phyloP scores from a whole-genome alignment of 2,888 invertebrate genomes.

The Ophioninae sp. region DNA sequence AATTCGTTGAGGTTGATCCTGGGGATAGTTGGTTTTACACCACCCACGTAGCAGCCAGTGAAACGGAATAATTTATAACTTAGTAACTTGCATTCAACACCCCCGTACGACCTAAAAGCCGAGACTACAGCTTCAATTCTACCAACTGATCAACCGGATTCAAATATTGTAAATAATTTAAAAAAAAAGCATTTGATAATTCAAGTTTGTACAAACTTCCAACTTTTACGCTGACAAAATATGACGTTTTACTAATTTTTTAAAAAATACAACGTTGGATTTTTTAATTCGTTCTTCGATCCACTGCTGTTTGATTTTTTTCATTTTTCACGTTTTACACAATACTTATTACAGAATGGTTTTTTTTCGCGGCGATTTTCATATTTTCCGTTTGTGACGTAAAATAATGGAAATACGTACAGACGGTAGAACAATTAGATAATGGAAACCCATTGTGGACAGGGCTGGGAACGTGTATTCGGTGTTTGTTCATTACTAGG shows the following conservation, averaged over 20 bases:
- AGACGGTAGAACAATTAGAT: neutral
- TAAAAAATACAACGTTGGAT: neutral
- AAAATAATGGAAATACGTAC: neutral
- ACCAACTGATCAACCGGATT: neutral
- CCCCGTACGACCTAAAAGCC: neutral
- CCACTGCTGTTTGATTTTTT: neutral
- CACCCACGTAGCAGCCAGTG: slow-evolving; percentile 11
- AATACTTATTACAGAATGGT: neutral
- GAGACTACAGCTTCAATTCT: neutral
- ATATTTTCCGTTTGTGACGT: neutral
- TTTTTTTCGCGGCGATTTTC: neutral
- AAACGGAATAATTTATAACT: neutral
- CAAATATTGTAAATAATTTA: neutral
- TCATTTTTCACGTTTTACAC: neutral
- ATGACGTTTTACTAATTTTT: neutral
- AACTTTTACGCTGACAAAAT: neutral
- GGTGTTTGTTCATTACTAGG: neutral
- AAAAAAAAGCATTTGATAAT: neutral
- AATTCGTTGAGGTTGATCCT: slow-evolving; percentile 8
- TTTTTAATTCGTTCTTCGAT: neutral
- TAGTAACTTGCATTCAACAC: neutral
- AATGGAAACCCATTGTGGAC: neutral
- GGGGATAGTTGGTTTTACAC: neutral
- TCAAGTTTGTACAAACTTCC: neutral
- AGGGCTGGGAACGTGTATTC: neutral